phyloP scores from a whole-genome alignment of 2,888 invertebrate genomes.

The Cerastis leucographa region DNA sequence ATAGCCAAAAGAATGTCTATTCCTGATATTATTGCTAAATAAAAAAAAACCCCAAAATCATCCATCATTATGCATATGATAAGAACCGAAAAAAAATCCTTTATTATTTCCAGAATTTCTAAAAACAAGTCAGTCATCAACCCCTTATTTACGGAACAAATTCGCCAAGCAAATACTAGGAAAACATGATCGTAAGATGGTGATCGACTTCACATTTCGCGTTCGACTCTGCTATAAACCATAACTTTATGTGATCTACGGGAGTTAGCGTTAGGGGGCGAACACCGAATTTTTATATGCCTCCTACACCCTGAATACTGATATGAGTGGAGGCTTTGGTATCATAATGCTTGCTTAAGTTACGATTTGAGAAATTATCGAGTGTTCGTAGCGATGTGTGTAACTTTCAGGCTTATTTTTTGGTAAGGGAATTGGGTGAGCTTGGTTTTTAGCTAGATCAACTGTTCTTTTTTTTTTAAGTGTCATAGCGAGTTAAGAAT shows the following conservation, averaged over 20 bases:
- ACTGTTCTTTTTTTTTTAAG: neutral
- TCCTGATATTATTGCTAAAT: neutral
- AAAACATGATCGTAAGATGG: constrained; percentile 58
- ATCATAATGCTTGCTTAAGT: constrained; percentile 50
- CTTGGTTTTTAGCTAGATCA: neutral
- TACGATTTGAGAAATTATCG: constrained; percentile 55
- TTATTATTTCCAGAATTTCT: neutral
- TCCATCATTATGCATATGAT: neutral
- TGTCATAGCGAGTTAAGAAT: neutral
- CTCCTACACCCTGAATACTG: constrained; percentile 77
- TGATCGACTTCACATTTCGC: constrained; percentile 79
- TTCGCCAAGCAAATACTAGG: constrained; percentile 34
- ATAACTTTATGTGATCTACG: constrained; percentile 84
- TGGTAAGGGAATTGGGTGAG: neutral
- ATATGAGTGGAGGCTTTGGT: constrained; percentile 58
- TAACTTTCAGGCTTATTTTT: constrained; percentile 18
- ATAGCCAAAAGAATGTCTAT: neutral
- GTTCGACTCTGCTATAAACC: constrained; percentile 79
- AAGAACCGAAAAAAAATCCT: neutral
- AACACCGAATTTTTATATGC: constrained; percentile 80
- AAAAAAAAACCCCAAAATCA: no score
- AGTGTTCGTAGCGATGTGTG: constrained; percentile 19
- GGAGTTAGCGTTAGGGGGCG: constrained; percentile 71
- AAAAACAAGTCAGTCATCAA: constrained; percentile 44
- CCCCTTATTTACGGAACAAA: constrained; percentile 22